Conservation (phyloP, 2,888 invertebrate species). For the Timandra comae region DNA sequence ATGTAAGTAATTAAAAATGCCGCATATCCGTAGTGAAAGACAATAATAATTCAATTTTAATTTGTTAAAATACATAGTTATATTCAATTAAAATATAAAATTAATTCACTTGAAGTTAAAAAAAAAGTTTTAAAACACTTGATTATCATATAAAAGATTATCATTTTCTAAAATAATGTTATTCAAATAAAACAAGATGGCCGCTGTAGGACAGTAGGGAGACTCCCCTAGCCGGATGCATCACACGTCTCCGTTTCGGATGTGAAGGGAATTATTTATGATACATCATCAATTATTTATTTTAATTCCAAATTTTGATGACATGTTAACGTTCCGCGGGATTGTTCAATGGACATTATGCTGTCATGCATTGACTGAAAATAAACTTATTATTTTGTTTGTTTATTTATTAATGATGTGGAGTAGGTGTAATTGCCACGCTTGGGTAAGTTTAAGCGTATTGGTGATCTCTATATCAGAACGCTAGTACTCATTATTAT, state of each 20-base stretch:
- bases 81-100: background rate
- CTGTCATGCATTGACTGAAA: background rate
- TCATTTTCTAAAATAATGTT: slow-evolving; percentile 37
- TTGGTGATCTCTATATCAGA: no score
- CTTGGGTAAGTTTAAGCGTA: no score
- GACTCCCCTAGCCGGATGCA: slow-evolving; percentile 56
- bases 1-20: no score
- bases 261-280: slow-evolving; percentile 53
- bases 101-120: slow-evolving; percentile 1
- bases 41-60: no score
- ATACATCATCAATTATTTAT: slow-evolving; percentile 52
- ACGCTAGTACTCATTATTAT: no score
- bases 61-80: no score
- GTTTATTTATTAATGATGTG: background rate
- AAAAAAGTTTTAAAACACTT: slow-evolving; percentile 12
- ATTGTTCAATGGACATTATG: slow-evolving; percentile 24
- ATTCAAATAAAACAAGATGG: slow-evolving; percentile 59
- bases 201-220: slow-evolving; percentile 41
- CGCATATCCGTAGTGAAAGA: no score
- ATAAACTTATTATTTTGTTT: slow-evolving; percentile 1
- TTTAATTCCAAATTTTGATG: slow-evolving; percentile 47
- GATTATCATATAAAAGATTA: slow-evolving; percentile 20
- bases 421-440: no score
- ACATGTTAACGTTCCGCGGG: slow-evolving; percentile 48
- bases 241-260: slow-evolving; percentile 51